Evolutionary conservation across 2,113 vertebrate genomes (phyloP), one percentile per base, ranked within the genome.

Genomic region (Trinectes maculatus): DNA sequence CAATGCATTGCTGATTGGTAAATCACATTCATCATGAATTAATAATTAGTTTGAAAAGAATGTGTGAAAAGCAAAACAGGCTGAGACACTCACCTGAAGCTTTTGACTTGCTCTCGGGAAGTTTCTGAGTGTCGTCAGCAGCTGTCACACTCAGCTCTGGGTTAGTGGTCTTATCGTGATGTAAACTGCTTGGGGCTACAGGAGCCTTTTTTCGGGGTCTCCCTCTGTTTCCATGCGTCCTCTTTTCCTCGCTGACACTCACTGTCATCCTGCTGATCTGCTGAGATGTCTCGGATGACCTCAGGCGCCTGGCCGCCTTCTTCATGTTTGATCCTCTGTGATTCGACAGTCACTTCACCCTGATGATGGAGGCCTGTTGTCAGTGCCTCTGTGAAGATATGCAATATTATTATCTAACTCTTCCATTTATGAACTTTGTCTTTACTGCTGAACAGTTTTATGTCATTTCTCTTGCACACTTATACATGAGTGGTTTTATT

Each of bases 251-350:
- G 4, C 24, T 2, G 26, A 39, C 6, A 0, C 39, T 58, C 16
- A 10, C 62, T 1, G 40, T 24, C 10, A 42, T 69, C 75, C 63
- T 18, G 77, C 52, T n/a, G n/a, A n/a, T 56, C 53, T 34, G 74
- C 73, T 24, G 34, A 2, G 65, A 71, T 0, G 76, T 46, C 7
- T 88, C 91, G 19, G 88, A 58, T 29, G 92, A 87, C 63, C 85
- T 91, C 0, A 84, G 86, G 13, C 90, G 87, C 34, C 91, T 89
- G 77, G 87, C 90, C 70, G 92, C 92, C 82, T 92, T 94, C 93
- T 94, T 92, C 85, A 89, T 89, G 5, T 12, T 55, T 67, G 57
- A 6, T 18, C 19, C 3, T 47, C 3, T 8, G n/a, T 19, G 6
- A n/a, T n/a, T n/a, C n/a, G n/a, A n/a, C n/a, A n/a, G n/a, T n/a